Evolutionary conservation across 2,888 invertebrate species (phyloP).

Genomic region (Caenorhabditis zanzibari): DNA sequence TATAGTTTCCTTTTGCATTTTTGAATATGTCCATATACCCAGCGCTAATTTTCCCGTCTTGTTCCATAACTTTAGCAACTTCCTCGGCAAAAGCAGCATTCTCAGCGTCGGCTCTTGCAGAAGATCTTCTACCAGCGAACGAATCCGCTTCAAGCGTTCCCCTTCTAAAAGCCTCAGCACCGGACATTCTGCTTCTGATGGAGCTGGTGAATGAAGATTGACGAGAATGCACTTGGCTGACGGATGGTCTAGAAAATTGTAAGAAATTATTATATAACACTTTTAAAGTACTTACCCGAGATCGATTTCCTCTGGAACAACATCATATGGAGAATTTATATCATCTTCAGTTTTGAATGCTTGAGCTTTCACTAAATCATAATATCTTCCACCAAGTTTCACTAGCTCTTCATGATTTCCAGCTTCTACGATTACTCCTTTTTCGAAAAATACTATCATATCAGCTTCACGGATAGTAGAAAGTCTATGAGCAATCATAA

Average conservation of each 20-base stretch:
- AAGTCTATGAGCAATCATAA: conserved; percentile 80
- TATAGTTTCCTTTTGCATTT: conserved; percentile 69
- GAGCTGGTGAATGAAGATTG: conserved; percentile 37
- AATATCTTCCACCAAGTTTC: conserved; percentile 70
- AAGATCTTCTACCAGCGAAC: conserved; percentile 23
- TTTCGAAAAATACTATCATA: conserved; percentile 78
- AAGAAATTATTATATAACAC: too few species aligned
- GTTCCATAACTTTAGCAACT: conserved; percentile 55
- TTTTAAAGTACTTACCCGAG: conserved; percentile 16
- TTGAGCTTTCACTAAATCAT: conserved; percentile 78
- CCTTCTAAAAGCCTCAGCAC: conserved; percentile 39
- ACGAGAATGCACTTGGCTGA: conserved; percentile 11
- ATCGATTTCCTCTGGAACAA: conserved; percentile 37
- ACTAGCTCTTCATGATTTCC: conserved; percentile 76
- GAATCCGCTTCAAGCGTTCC: conserved; percentile 42
- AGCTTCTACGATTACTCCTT: conserved; percentile 75
- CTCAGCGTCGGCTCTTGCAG: conserved; percentile 48
- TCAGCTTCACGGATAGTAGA: conserved; percentile 79
- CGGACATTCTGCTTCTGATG: conserved; percentile 34
- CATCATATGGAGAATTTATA: conserved; percentile 1
- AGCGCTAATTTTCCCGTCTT: conserved; percentile 55
- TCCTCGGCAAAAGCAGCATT: conserved; percentile 64
- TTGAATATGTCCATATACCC: conserved; percentile 64
- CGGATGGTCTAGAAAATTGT: conserved; percentile 33
- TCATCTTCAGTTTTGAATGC: conserved; percentile 73